Evolutionary conservation across 2,797 vertebrate genomes (phyloP), one percentile per base, ranked within the genome.

Genomic region (Cynodonichthys magdalenae): DNA sequence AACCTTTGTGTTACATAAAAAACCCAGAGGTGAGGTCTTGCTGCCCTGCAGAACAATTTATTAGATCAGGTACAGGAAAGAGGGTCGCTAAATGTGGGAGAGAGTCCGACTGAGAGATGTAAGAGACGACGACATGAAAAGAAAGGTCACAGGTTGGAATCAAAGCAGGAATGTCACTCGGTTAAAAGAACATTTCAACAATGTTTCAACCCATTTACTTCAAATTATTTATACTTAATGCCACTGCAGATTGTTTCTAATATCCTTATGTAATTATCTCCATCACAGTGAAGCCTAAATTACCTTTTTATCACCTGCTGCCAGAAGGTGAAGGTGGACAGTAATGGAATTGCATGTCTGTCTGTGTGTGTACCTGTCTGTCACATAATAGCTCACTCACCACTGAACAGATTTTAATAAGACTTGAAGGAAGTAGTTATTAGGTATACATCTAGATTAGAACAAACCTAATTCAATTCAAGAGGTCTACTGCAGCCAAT

Each of bases 91-190:
- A 69, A 58, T 61, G 63, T 5, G 48, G 63, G 11, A 65, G 34
- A 57, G 52, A 70, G 67, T 51, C 46, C 71, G 67, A 65, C 69
- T 10, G 66, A 77, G 72, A 74, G 62, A 63, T 70, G 28, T 68
- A 60, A 60, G 71, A 47, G 54, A 71, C 44, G 49, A 57, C 31
- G 27, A 61, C 66, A 71, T 65, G 58, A 71, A 75, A 79, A 50
- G 52, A 79, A 79, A 76, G 74, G 69, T 76, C 74, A 69, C 5
- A 18, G 47, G 50, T 69, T 53, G 58, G 28, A 74, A 51, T 56
- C 36, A 62, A 52, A 68, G 53, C 46, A 42, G 3, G 18, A 50
- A 59, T 28, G 61, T 61, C 53, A 20, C 36, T 53, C 42, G 42
- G 24, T 49, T 49, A 56, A 52, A 71, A 47, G 41, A 24, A n/a